These are phyloP conservation scores for Tachycineta bicolor DNA, from an alignment of 2,113 vertebrate species.

Conservation along the genomic window DNA sequence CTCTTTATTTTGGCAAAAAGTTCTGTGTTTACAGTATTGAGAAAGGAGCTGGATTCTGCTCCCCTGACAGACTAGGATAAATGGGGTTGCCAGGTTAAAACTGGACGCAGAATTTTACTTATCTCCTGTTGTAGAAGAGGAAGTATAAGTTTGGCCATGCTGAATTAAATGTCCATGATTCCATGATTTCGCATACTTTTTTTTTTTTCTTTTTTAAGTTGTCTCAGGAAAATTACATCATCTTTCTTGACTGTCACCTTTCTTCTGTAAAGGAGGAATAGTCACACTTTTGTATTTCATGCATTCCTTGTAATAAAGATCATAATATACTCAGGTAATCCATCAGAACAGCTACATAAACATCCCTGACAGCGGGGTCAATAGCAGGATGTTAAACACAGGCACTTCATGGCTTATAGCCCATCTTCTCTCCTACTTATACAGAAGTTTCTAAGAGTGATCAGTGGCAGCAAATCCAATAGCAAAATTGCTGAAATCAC, in stretches of 20 bases:
- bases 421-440: background rate
- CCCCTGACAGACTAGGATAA: rapidly evolving
- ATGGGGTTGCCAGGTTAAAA: background rate
- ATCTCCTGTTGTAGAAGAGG: background rate
- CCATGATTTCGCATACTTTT: background rate
- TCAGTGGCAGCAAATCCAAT: background rate
- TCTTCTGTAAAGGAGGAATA: background rate
- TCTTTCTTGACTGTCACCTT: background rate
- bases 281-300: background rate
- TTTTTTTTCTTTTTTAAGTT: background rate
- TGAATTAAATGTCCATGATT: background rate
- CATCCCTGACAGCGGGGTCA: background rate
- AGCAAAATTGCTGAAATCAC: background rate
- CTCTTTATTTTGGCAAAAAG: background rate
- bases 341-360: background rate
- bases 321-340: background rate
- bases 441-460: background rate
- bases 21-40: background rate
- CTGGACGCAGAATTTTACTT: background rate
- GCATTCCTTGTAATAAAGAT: background rate
- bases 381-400: background rate
- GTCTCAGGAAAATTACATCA: background rate
- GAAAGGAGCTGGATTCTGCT: background rate
- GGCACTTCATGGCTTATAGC: background rate
- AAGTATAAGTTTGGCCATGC: background rate